Evolutionary conservation across 2,797 vertebrate genomes (phyloP).

Genomic region (Diplodus sargus): DNA sequence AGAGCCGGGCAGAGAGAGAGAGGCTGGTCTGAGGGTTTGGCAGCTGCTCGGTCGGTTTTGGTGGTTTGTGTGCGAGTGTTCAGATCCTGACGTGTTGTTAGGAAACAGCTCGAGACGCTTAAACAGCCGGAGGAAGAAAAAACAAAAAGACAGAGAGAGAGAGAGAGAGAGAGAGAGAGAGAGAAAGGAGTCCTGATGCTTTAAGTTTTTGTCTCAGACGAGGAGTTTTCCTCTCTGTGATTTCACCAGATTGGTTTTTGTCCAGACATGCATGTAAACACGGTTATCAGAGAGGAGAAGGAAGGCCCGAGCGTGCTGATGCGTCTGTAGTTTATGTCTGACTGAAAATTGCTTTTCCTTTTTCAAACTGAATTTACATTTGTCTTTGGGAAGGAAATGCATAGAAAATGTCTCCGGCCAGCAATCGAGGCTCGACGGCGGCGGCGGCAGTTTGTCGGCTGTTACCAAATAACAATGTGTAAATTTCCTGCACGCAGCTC

Average conservation of each 20-base stretch:
- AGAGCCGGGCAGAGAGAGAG: not conserved
- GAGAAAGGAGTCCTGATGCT: not conserved
- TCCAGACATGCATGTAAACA: conserved; percentile 62
- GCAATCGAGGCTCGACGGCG: conserved; percentile 30
- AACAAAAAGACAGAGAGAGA: not conserved
- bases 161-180: too few species aligned
- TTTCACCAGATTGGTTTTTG: conserved; percentile 66
- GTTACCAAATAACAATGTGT: conserved; percentile 70
- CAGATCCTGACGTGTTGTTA: conserved; percentile 53
- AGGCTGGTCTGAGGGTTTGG: conserved; percentile 43
- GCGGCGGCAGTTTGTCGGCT: conserved; percentile 26
- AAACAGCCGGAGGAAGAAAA: conserved; percentile 8
- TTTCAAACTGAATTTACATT: conserved; percentile 72
- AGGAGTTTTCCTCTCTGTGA: conserved; percentile 47
- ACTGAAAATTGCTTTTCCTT: conserved; percentile 64
- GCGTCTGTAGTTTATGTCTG: conserved; percentile 61
- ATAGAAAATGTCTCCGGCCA: conserved; percentile 57
- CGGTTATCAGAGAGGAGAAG: conserved; percentile 57
- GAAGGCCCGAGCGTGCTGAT: not conserved
- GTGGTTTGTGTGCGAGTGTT: conserved; percentile 43
- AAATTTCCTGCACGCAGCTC: conserved; percentile 44
- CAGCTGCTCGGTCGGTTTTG: conserved; percentile 28
- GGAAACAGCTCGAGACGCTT: conserved; percentile 45
- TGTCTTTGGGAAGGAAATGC: conserved; percentile 61
- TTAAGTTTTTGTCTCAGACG: conserved; percentile 29